phyloP scores from a whole-genome alignment of 2,113 vertebrate genomes.

The Neotoma lepida region DNA sequence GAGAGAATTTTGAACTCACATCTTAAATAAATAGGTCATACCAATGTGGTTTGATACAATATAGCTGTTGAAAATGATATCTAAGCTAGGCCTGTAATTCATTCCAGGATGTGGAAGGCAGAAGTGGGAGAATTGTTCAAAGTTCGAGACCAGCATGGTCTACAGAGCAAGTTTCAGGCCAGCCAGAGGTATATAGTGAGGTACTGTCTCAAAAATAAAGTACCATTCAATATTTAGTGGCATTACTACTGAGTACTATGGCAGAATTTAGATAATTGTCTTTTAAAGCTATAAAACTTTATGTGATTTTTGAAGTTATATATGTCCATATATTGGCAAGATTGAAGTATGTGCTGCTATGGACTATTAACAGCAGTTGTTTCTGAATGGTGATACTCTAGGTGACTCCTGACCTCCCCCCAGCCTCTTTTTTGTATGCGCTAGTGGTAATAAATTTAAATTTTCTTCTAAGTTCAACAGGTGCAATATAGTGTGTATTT shows the following conservation, averaged over 20 bases:
- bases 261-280: not conserved
- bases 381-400: not conserved
- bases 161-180: not conserved
- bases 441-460: not conserved
- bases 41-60: not conserved
- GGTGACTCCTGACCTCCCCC: not conserved
- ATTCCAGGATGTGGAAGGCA: not conserved
- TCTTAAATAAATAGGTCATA: not conserved
- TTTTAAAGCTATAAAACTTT: not conserved
- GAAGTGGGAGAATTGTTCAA: not conserved
- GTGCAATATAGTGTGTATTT: not conserved
- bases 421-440: not conserved
- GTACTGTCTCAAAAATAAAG: not conserved
- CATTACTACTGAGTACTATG: not conserved
- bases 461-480: not conserved
- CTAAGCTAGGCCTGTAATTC: not conserved
- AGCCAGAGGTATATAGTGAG: not conserved
- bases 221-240: not conserved
- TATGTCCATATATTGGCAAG: not conserved
- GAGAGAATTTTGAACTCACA: not conserved
- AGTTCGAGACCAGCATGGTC: not conserved
- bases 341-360: not conserved
- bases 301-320: not conserved
- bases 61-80: not conserved
- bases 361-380: not conserved